Evolutionary conservation across 2,797 vertebrate genomes (phyloP).

Genomic region (Alosa sapidissima): DNA sequence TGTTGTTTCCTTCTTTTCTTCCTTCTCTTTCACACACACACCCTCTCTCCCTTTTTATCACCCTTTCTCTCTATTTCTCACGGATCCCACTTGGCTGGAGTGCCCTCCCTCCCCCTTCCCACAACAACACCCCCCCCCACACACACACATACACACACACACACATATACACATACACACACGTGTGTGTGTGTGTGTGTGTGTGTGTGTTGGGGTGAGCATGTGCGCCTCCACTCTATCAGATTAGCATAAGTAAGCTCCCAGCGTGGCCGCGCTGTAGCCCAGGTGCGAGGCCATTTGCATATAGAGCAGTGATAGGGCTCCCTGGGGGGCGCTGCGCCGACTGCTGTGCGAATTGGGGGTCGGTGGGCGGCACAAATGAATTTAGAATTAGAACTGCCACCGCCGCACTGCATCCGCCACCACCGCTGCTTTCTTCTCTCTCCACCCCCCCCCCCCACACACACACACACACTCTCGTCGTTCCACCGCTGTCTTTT

Average conservation of each 20-base stretch:
- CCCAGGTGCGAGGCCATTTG: constrained; percentile 99
- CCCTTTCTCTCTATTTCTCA: constrained; percentile 54
- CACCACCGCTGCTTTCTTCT: too few relatives aligned
- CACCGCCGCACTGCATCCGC: constrained; percentile 43
- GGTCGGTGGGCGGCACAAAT: constrained; percentile 90
- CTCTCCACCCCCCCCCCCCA: not conserved
- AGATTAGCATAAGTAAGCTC: constrained; percentile 99
- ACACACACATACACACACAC: constrained; percentile 46
- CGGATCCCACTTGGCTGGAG: constrained; percentile 66
- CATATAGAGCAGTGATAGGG: constrained; percentile 99
- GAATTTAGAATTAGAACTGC: constrained; percentile 97
- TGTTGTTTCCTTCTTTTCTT: not conserved
- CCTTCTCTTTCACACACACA: constrained; percentile 48
- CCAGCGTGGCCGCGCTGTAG: constrained; percentile 89
- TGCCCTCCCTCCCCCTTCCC: constrained; percentile 62
- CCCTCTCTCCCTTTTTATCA: constrained; percentile 21
- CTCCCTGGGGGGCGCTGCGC: constrained; percentile 94
- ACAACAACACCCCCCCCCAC: constrained; percentile 50
- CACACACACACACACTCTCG: not conserved
- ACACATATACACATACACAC: not conserved
- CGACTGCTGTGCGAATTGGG: constrained; percentile 92
- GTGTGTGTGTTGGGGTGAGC: constrained; percentile 18
- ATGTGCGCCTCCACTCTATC: constrained; percentile 79
- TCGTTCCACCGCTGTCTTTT: constrained; percentile 49
- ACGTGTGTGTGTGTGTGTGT: not conserved